Conservation (phyloP, 2,113 vertebrate genomes). For the Carlito syrichta region DNA sequence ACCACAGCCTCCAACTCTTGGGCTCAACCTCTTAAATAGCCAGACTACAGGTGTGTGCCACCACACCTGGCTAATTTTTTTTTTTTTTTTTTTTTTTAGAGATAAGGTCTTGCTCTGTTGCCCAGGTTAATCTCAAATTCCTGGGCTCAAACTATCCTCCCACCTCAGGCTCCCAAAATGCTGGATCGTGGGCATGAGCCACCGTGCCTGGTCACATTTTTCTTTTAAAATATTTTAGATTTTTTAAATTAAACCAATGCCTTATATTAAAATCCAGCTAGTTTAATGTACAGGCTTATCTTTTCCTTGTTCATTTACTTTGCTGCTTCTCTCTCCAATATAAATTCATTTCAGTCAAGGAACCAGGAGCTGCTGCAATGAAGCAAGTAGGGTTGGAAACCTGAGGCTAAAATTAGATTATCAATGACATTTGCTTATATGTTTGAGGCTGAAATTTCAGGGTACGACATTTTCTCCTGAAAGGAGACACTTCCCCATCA, state of each 20-base stretch:
- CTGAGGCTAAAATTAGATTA: conserved; percentile 47
- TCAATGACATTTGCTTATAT: neutral
- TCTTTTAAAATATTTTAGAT: neutral
- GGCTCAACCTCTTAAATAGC: too few relatives aligned
- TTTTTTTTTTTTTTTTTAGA: too few relatives aligned
- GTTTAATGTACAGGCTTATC: neutral
- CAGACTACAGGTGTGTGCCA: too few relatives aligned
- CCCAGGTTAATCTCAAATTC: too few relatives aligned
- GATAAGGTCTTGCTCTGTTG: too few relatives aligned
- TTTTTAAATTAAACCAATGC: neutral
- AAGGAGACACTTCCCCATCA: conserved; percentile 5
- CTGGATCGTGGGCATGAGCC: too few relatives aligned
- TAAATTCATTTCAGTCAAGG: neutral
- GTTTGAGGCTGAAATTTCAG: conserved; percentile 36
- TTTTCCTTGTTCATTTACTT: neutral
- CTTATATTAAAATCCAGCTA: neutral
- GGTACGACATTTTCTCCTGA: neutral
- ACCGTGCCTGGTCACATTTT: too few relatives aligned
- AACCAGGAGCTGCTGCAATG: neutral
- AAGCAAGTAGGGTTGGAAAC: neutral
- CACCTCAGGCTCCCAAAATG: too few relatives aligned
- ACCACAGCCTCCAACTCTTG: too few relatives aligned
- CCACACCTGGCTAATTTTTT: too few relatives aligned
- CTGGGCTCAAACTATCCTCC: too few relatives aligned
- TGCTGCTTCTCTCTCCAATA: neutral